phyloP scores from a whole-genome alignment of 2,797 vertebrate species.

The Tapirus indicus region DNA sequence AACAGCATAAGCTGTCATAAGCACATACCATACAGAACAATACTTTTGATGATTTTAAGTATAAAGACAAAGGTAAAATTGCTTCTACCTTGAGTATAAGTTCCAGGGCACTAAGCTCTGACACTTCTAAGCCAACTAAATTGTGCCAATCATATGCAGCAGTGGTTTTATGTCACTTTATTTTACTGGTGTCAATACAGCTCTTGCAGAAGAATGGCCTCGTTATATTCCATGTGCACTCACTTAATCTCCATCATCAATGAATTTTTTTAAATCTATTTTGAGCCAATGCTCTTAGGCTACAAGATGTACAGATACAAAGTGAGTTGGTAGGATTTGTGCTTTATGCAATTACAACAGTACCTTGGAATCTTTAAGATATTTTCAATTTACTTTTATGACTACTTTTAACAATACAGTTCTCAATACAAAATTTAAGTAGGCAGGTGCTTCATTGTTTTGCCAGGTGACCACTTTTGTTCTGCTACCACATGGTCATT shows the following conservation, averaged over 20 bases:
- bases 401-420: neutral
- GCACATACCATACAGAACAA: neutral
- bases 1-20: neutral
- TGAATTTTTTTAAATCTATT: neutral
- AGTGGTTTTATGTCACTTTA: neutral
- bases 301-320: neutral
- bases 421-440: neutral
- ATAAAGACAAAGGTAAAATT: neutral
- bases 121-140: neutral
- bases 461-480: neutral
- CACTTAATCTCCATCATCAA: neutral
- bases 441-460: neutral
- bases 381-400: neutral
- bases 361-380: neutral
- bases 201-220: neutral
- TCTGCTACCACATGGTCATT: neutral
- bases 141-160: neutral
- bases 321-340: neutral
- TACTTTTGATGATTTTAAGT: neutral
- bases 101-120: neutral
- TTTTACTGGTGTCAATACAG: neutral
- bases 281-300: neutral
- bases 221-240: fast-evolving
- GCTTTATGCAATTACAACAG: neutral
- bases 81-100: neutral